These are phyloP conservation scores for Sialis fuliginosa DNA, from an alignment of 2,888 invertebrate species.

Conservation along the genomic window DNA sequence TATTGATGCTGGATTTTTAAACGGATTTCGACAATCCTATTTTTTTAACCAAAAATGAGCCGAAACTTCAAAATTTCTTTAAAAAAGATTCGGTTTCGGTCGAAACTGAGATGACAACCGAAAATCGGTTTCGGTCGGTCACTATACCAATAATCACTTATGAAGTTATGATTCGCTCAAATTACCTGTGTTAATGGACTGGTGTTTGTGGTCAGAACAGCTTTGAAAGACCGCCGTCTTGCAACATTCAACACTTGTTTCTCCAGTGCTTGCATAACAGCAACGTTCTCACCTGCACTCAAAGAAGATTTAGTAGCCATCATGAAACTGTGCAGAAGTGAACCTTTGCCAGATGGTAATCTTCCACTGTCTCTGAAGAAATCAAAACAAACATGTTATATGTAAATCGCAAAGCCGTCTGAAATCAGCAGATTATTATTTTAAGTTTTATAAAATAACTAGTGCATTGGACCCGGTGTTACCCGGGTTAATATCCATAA, in stretches of 20 bases:
- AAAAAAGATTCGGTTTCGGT: no score
- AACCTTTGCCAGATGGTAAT: constrained; percentile 44
- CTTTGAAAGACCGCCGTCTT: constrained; percentile 41
- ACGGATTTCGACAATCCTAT: no score
- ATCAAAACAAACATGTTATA: not conserved
- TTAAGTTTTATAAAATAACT: no score
- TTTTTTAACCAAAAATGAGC: no score
- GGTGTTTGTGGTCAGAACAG: constrained; percentile 75
- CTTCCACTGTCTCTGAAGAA: constrained; percentile 32
- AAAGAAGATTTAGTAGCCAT: constrained; percentile 59
- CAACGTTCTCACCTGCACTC: constrained; percentile 55
- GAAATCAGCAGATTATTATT: no score
- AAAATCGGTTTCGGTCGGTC: no score
- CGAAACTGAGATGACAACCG: no score
- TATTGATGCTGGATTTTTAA: no score
- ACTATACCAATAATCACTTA: no score
- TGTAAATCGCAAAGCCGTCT: not conserved
- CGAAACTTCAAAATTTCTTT: no score
- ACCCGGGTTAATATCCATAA: no score
- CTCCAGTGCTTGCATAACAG: constrained; percentile 63
- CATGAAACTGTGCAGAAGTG: constrained; percentile 71
- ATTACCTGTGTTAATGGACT: constrained; percentile 72
- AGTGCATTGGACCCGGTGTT: no score
- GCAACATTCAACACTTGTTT: constrained; percentile 52
- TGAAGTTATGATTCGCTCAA: not conserved